Conservation (phyloP, 2,113 vertebrate species). For the Phocoena phocoena region DNA sequence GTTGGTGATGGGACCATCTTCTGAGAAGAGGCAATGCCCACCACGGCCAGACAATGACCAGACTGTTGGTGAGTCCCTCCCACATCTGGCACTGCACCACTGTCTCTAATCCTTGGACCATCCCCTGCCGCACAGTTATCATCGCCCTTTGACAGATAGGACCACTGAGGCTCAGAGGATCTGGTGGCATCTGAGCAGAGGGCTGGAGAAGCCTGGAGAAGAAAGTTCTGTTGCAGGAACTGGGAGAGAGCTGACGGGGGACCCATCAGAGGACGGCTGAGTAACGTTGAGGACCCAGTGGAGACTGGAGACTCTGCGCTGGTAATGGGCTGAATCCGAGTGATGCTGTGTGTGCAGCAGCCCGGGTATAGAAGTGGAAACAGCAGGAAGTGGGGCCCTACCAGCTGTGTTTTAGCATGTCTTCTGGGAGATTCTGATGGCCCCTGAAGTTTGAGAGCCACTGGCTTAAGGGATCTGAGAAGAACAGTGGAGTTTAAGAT, state of each 20-base stretch:
- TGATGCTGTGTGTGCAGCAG: background rate
- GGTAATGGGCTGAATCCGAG: rapidly evolving
- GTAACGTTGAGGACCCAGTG: background rate
- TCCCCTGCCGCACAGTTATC: too few relatives aligned
- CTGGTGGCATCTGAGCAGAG: background rate
- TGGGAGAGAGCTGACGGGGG: background rate
- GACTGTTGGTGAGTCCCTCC: rapidly evolving
- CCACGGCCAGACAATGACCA: rapidly evolving
- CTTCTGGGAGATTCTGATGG: background rate
- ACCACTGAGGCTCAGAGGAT: background rate
- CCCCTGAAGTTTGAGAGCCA: background rate
- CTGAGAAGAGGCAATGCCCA: background rate
- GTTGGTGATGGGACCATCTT: background rate
- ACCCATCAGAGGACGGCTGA: background rate
- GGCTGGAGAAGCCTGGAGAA: background rate
- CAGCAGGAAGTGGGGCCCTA: background rate
- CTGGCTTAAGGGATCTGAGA: background rate
- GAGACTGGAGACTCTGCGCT: background rate
- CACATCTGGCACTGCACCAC: rapidly evolving
- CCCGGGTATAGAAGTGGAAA: background rate
- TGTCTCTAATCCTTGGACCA: too few relatives aligned
- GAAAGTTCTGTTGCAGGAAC: background rate
- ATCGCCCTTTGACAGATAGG: background rate
- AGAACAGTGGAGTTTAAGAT: background rate
- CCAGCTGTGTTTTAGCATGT: background rate